These are phyloP conservation scores for Bombyx mori DNA, from an alignment of 1,140 invertebrate genomes.

Conservation along the genomic window ASM3026992v2 NC_085117.1:7805001-7805500, in stretches of 20 bases:
- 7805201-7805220: not conserved
- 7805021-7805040: no score
- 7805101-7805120: no score
- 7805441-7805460: no score
- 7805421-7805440: no score
- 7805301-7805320: constrained; percentile 93
- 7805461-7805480: no score
- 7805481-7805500: no score
- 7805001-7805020: no score
- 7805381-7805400: not conserved
- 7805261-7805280: constrained; percentile 92
- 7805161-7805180: not conserved
- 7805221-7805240: not conserved
- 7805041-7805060: no score
- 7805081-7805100: no score
- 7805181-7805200: not conserved
- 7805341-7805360: constrained; percentile 91
- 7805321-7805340: constrained; percentile 97
- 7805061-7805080: no score
- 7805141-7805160: no score
- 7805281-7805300: constrained; percentile 84
- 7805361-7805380: constrained; percentile 93
- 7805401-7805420: not conserved
- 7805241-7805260: constrained; percentile 85
- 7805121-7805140: no score